These are phyloP conservation scores for Chrysopa pallens DNA, from an alignment of 1,140 invertebrate species.

Conservation along the genomic window DNA sequence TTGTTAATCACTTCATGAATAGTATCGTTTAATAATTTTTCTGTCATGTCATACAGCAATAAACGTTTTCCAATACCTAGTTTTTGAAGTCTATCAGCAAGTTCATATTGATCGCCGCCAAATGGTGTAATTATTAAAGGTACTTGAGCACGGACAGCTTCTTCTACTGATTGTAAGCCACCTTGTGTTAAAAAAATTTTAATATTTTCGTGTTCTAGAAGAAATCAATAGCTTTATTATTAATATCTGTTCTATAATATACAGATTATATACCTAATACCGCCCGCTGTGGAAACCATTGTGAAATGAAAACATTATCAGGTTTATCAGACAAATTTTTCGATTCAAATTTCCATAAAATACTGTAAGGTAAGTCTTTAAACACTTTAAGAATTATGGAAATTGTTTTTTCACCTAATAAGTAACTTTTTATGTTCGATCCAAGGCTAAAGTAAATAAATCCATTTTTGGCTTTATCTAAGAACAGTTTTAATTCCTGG, in stretches of 20 bases:
- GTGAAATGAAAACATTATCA: slow-evolving; percentile 14
- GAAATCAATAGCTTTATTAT: slow-evolving; percentile 3
- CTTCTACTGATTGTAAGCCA: slow-evolving; percentile 35
- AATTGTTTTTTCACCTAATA: background rate
- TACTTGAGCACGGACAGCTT: slow-evolving; percentile 21
- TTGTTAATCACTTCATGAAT: too few species aligned
- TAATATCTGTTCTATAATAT: too few species aligned
- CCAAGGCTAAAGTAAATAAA: too few species aligned
- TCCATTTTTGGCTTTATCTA: too few species aligned
- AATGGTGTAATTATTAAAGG: too few species aligned
- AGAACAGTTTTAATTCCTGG: too few species aligned
- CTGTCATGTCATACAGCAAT: too few species aligned
- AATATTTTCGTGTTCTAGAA: slow-evolving; percentile 30
- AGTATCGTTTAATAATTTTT: too few species aligned
- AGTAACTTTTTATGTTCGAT: too few species aligned
- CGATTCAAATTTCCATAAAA: slow-evolving; percentile 12
- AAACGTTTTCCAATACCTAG: too few species aligned
- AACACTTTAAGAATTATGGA: slow-evolving; percentile 3
- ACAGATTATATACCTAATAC: slow-evolving; percentile 11
- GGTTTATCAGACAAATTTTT: background rate
- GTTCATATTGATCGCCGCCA: too few species aligned
- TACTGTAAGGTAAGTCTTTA: slow-evolving; percentile 5
- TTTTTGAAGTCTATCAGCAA: too few species aligned
- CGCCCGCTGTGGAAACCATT: slow-evolving; percentile 33
- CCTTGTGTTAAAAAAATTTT: slow-evolving; percentile 41